Conservation (phyloP, 1,140 invertebrate genomes). For the Harpegnathos saltator region DNA sequence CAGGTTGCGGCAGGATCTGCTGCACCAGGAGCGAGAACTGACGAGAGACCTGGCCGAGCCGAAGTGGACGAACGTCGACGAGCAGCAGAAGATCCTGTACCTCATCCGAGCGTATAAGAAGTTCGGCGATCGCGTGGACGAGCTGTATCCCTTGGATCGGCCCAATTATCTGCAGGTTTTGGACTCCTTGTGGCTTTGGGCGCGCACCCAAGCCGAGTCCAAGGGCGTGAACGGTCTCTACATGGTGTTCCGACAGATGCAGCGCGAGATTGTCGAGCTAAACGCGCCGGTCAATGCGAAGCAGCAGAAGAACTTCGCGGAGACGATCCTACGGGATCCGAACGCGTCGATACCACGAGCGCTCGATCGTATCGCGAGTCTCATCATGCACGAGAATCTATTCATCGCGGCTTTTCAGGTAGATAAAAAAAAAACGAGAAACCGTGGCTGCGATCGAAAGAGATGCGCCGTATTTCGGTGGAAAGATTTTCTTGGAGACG, state of each 20-base stretch:
- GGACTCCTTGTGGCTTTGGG: conserved; percentile 87
- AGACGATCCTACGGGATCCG: conserved; percentile 87
- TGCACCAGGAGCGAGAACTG: conserved; percentile 82
- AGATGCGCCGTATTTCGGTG: too few relatives aligned
- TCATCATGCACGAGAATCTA: conserved; percentile 87
- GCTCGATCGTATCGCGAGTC: conserved; percentile 85
- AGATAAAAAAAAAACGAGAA: conserved; percentile 65
- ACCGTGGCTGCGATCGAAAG: not conserved
- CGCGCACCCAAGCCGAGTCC: conserved; percentile 85
- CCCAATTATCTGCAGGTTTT: conserved; percentile 81
- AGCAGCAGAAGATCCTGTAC: conserved; percentile 65
- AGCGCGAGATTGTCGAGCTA: conserved; percentile 79
- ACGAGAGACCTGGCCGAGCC: conserved; percentile 33
- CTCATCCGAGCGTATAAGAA: conserved; percentile 87
- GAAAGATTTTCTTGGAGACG: too few relatives aligned
- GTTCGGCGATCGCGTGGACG: conserved; percentile 85
- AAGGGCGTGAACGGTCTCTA: conserved; percentile 87
- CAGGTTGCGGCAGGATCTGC: conserved; percentile 86
- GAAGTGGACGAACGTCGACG: conserved; percentile 17
- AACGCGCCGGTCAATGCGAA: conserved; percentile 82
- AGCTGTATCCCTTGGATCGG: conserved; percentile 73
- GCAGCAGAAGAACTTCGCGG: conserved; percentile 88
- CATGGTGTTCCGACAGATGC: conserved; percentile 86
- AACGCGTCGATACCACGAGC: conserved; percentile 85
- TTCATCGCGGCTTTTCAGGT: conserved; percentile 89